phyloP scores from a whole-genome alignment of 2,113 vertebrate genomes.

The Psettodes erumei region DNA sequence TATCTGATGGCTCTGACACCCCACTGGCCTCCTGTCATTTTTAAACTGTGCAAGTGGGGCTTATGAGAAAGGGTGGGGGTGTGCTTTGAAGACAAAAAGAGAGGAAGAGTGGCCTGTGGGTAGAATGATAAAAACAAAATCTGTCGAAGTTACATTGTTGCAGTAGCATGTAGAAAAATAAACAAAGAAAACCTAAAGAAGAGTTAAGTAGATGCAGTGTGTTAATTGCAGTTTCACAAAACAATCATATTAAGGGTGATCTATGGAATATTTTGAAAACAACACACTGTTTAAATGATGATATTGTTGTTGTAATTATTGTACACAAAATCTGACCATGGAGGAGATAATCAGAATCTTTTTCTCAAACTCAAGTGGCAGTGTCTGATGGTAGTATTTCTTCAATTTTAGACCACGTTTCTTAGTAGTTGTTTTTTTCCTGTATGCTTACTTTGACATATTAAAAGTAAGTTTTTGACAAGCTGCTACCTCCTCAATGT shows the following conservation, averaged over 20 bases:
- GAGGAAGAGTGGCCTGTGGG: neutral
- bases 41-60: conserved; percentile 39
- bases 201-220: neutral
- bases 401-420: conserved; percentile 3
- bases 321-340: neutral
- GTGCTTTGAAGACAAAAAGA: conserved; percentile 5
- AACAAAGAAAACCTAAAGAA: neutral
- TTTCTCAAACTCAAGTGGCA: neutral
- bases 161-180: neutral
- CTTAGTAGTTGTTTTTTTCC: neutral
- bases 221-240: neutral
- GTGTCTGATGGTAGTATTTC: neutral
- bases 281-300: neutral
- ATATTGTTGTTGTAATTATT: neutral
- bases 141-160: neutral
- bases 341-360: conserved; percentile 7
- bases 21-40: conserved; percentile 53
- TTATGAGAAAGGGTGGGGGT: neutral
- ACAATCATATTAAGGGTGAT: neutral
- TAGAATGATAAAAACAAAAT: neutral
- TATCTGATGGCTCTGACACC: conserved; percentile 52
- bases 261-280: neutral
- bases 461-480: too few species aligned
- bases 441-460: neutral
- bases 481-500: too few species aligned